Evolutionary conservation across 1,140 invertebrate genomes (phyloP), one percentile per base, ranked within the genome.

Genomic region (Papilio glaucus): DNA sequence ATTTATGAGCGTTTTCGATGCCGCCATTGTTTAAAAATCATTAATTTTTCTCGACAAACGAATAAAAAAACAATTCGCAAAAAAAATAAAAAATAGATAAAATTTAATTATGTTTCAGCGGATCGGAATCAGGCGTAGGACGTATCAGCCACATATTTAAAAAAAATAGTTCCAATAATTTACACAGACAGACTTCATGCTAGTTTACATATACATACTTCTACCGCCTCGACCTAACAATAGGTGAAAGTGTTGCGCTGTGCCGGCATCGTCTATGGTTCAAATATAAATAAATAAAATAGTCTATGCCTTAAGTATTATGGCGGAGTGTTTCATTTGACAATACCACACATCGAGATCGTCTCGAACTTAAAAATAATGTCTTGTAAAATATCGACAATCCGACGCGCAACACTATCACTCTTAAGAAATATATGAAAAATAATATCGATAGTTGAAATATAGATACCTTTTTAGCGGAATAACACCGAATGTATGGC

Each of bases 381-480:
- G 49, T 57, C 49, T 57, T 21, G 4, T 53, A 53, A 45, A 24
- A 57, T 57, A 57, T 57, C 49, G 49, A 57, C 49, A 57, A 57
- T 24, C 6, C 6, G 6, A 33, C 21, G 21, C 49, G 21, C 49
- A 57, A 57, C 49, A 57, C 49, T 26, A 57, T 24, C 49, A 57
- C 21, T 57, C 29, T 33, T 33, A 41, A 41, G 39, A 13, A 13
- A 57, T 18, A 49, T n/a, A n/a, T n/a, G n/a, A n/a, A n/a, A n/a
- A n/a, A n/a, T n/a, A 45, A 49, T 57, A 33, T 63, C 42, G 9
- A 41, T 62, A 49, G 71, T 29, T 74, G 21, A 57, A 12, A 57
- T 7, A 57, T 53, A 57, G 21, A 57, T 12, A 57, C 49, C 49
- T 57, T 21, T 57, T 24, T 49, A 33, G 2, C 29, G 29, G n/a